Evolutionary conservation across 2,113 vertebrate species (phyloP).

Genomic region (Lanius ludovicianus): DNA sequence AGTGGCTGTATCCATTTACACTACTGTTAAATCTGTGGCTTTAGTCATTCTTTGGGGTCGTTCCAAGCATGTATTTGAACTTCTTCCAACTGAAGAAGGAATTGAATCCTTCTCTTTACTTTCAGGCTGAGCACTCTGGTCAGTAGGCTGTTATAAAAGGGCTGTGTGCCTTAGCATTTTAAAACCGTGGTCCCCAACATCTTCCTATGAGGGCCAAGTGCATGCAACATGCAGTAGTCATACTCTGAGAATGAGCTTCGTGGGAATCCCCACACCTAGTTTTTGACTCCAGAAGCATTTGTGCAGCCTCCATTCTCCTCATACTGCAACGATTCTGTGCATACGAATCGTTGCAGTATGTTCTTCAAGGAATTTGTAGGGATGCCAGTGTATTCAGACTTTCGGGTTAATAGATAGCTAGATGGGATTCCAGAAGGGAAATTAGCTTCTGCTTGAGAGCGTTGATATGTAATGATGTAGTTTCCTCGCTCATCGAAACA

Average conservation of each 20-base stretch:
- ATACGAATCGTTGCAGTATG: background rate
- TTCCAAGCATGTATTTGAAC: background rate
- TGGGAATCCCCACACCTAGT: background rate
- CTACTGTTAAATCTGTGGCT: background rate
- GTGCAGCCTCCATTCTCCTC: background rate
- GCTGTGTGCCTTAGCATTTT: background rate
- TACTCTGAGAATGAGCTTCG: background rate
- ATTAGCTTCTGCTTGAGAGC: background rate
- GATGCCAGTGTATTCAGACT: background rate
- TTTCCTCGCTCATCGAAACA: background rate
- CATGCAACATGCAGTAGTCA: background rate
- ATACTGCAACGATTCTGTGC: background rate
- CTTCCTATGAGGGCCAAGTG: background rate
- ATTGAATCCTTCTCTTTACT: background rate
- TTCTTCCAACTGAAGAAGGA: background rate
- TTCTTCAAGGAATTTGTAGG: background rate
- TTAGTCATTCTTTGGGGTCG: background rate
- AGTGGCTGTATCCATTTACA: background rate
- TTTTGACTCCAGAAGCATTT: background rate
- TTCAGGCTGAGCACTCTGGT: background rate
- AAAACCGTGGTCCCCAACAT: background rate
- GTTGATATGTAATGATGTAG: background rate
- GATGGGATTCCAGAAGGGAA: background rate
- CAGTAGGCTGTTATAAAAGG: background rate
- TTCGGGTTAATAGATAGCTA: background rate